Percentiles rank a stretch among this genome's conserved stretches.
These are phyloP conservation scores for Gymnocypris eckloni DNA, from an alignment of 2,797 vertebrate species.

Conservation along the genomic window DNA sequence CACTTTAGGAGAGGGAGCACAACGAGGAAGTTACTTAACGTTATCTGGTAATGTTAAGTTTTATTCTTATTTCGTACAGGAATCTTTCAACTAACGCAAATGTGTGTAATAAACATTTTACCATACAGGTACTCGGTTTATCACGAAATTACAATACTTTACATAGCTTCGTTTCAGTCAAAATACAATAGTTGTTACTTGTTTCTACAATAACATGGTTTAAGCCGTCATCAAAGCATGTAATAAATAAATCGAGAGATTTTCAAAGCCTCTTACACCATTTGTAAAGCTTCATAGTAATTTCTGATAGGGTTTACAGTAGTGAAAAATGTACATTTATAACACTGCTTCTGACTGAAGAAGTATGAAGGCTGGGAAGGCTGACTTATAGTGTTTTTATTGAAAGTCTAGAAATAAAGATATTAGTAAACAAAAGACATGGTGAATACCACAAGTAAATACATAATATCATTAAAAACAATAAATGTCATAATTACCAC, in stretches of 20 bases:
- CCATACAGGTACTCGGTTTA: background rate
- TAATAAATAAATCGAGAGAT: background rate
- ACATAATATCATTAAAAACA: background rate
- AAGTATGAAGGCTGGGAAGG: background rate
- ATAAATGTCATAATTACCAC: background rate
- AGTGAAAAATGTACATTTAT: background rate
- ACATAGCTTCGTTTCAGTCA: background rate
- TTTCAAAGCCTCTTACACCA: background rate
- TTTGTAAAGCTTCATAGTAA: background rate
- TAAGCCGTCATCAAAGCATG: background rate
- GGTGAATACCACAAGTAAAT: background rate
- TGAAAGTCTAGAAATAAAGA: background rate
- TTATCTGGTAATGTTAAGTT: background rate
- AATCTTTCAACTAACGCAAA: background rate
- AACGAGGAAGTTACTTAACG: background rate
- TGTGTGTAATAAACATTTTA: background rate
- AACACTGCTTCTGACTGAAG: background rate
- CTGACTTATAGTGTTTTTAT: background rate
- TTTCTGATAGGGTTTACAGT: background rate
- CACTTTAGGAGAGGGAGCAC: background rate
- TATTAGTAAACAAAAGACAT: conserved; percentile 17
- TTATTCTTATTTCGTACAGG: background rate
- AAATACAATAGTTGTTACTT: background rate
- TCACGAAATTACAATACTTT: background rate
- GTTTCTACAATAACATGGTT: background rate